A percentile compares a stretch with the other conserved stretches of the same genome.
Conservation (phyloP, 2,888 invertebrate genomes). For the Dascillus cervinus region DNA sequence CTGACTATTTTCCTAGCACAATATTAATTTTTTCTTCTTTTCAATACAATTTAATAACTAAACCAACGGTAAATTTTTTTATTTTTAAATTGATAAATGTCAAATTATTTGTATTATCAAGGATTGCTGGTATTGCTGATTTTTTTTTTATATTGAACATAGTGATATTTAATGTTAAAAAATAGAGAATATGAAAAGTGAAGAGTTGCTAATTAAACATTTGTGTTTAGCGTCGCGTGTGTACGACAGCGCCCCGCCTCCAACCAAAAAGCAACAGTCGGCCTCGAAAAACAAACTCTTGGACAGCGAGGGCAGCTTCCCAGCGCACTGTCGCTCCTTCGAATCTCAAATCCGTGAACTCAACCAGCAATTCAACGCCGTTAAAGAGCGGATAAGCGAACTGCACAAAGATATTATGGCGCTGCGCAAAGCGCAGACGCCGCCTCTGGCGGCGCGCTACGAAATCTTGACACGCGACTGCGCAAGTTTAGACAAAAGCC, state of each 20-base stretch:
- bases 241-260: conserved; percentile 34
- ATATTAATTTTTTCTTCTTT: no score
- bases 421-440: conserved; percentile 45
- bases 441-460: conserved; percentile 40
- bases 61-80: no score
- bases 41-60: no score
- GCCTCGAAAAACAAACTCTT: conserved; percentile 38
- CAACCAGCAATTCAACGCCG: conserved; percentile 51
- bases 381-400: conserved; percentile 59
- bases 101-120: no score
- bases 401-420: conserved; percentile 63
- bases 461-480: conserved; percentile 53
- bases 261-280: conserved; percentile 38
- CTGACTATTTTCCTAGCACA: no score
- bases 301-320: conserved; percentile 52
- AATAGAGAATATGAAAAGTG: no score
- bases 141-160: no score
- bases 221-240: conserved; percentile 31
- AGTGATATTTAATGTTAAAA: no score
- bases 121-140: no score
- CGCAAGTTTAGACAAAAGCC: conserved; percentile 50
- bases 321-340: conserved; percentile 55
- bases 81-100: no score
- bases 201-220: no score
- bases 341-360: conserved; percentile 53